These are phyloP conservation scores for Lineus longissimus DNA, from an alignment of 1,140 invertebrate species.

Conservation along the genomic window DNA sequence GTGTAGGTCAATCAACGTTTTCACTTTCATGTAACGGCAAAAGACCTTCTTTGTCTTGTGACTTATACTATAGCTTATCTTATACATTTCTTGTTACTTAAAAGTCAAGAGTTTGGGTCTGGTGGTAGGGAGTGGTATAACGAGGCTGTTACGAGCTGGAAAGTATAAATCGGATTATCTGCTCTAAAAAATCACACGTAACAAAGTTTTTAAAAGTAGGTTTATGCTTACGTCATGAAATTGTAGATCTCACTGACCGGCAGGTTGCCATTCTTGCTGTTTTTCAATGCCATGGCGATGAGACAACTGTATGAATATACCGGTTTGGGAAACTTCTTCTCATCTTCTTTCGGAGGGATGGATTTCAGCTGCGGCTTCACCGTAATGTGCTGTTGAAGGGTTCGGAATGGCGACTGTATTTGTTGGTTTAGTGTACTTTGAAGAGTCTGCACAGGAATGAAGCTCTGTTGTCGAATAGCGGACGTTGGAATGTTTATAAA, in stretches of 20 bases:
- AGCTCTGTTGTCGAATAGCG: slow-evolving; percentile 40
- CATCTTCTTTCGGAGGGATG: slow-evolving; percentile 43
- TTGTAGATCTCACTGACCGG: slow-evolving; percentile 98
- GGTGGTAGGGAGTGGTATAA: too few relatives aligned
- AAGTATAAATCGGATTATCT: too few relatives aligned
- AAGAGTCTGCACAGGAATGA: slow-evolving; percentile 35
- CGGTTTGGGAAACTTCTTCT: slow-evolving; percentile 85
- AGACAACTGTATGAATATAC: slow-evolving; percentile 96
- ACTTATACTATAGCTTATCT: too few relatives aligned
- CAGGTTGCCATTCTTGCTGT: slow-evolving; percentile 86
- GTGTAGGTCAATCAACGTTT: too few relatives aligned
- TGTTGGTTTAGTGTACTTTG: background rate
- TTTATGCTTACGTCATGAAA: slow-evolving; percentile 85
- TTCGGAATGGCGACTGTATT: background rate
- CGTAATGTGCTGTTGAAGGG: background rate
- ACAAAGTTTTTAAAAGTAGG: too few relatives aligned
- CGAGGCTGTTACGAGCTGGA: too few relatives aligned
- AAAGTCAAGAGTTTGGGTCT: too few relatives aligned
- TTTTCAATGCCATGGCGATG: slow-evolving; percentile 95
- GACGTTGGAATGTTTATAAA: slow-evolving; percentile 1
- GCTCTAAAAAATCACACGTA: too few relatives aligned
- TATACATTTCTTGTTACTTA: too few relatives aligned
- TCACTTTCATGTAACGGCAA: too few relatives aligned
- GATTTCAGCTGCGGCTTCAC: slow-evolving; percentile 1
- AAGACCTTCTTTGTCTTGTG: too few relatives aligned